Conservation (phyloP, 2,888 invertebrate species). For the Nephrotoma guestfalica region DNA sequence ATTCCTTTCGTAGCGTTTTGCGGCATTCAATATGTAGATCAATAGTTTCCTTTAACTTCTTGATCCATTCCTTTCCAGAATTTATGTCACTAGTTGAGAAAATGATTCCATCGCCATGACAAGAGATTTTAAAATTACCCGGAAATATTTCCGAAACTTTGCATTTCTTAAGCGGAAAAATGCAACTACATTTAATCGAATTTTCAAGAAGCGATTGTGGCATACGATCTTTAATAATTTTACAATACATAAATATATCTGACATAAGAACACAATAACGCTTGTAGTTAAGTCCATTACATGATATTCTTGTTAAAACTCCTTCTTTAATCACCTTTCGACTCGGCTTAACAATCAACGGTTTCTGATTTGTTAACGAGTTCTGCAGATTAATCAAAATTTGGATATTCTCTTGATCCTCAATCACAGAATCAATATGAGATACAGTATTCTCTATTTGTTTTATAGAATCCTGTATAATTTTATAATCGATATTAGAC, state of each 20-base stretch:
- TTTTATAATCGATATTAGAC: conserved; percentile 39
- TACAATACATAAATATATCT: conserved; percentile 61
- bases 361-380: conserved; percentile 42
- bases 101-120: conserved; percentile 41
- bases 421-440: conserved; percentile 57
- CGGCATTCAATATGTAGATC: conserved; percentile 40
- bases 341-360: conserved; percentile 46
- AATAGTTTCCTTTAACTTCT: conserved; percentile 38
- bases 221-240: conserved; percentile 34
- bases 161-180: conserved; percentile 56
- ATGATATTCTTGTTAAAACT: conserved; percentile 40
- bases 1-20: conserved; percentile 46
- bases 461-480: conserved; percentile 44
- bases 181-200: conserved; percentile 47
- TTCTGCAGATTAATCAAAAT: conserved; percentile 51
- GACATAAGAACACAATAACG: conserved; percentile 55
- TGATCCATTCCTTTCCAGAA: conserved; percentile 42
- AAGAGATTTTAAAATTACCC: conserved; percentile 44
- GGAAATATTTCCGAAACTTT: conserved; percentile 40
- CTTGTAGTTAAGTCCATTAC: conserved; percentile 35
- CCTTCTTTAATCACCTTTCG: conserved; percentile 56
- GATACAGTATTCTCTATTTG: conserved; percentile 51
- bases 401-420: conserved; percentile 57
- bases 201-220: conserved; percentile 39
- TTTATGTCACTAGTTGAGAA: conserved; percentile 39